Percentiles rank a stretch among this genome's conserved stretches.
phyloP scores from a whole-genome alignment of 2,888 invertebrate species.

The Andrena dorsata region DNA sequence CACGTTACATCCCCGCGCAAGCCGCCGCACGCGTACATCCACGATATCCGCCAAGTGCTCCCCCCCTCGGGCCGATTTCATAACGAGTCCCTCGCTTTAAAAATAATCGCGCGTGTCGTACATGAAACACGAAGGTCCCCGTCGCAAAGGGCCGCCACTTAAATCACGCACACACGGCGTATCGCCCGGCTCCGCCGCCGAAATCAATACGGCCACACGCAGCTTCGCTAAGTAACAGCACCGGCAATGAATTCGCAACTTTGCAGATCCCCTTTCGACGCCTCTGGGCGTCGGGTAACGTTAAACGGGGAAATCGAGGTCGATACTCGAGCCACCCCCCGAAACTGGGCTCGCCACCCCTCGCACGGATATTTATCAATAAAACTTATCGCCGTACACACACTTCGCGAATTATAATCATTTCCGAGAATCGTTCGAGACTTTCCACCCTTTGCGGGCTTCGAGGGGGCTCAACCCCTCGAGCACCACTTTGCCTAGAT shows the following conservation, averaged over 20 bases:
- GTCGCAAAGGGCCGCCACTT: slow-evolving; percentile 18
- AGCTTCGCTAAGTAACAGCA: slow-evolving; percentile 26
- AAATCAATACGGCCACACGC: slow-evolving; percentile 55
- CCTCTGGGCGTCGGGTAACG: neutral
- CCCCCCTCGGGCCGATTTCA: neutral
- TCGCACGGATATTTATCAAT: neutral
- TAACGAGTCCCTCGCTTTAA: slow-evolving; percentile 1
- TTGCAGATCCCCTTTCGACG: neutral
- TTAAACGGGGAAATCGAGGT: neutral
- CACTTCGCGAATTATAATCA: too few species aligned
- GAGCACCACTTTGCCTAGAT: too few species aligned
- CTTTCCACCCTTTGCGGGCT: too few species aligned
- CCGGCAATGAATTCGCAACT: slow-evolving; percentile 19
- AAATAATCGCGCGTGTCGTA: neutral
- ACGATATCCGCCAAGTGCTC: slow-evolving; percentile 25
- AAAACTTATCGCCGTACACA: too few species aligned
- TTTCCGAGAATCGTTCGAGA: too few species aligned
- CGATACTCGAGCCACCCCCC: neutral
- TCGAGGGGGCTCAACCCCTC: too few species aligned
- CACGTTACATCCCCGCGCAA: neutral
- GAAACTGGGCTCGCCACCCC: too few species aligned
- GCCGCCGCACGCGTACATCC: slow-evolving; percentile 3
- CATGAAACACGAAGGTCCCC: slow-evolving; percentile 22
- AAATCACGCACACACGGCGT: slow-evolving; percentile 39
- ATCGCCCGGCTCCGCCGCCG: slow-evolving; percentile 36